A percentile compares a stretch with the other conserved stretches of the same genome.
phyloP scores from a whole-genome alignment of 1,140 invertebrate species.

The Aphis gossypii region DNA sequence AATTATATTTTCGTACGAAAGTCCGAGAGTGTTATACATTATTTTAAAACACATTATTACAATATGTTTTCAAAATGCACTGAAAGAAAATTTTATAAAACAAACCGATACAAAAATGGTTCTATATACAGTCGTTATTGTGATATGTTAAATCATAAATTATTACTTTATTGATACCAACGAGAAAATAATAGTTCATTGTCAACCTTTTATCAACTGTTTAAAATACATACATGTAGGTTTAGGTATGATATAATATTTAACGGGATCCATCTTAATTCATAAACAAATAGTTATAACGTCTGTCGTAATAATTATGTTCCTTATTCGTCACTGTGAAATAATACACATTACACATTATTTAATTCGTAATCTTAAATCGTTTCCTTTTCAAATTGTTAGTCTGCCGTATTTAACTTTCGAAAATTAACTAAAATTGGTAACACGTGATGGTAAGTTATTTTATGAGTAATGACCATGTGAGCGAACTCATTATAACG shows the following conservation, averaged over 20 bases:
- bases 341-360: not conserved
- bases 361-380: slow-evolving; percentile 14
- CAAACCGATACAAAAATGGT: not conserved
- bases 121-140: not conserved
- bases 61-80: not conserved
- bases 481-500: not conserved
- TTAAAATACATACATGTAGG: not conserved
- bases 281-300: not conserved
- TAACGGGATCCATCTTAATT: not conserved
- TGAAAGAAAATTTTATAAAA: not conserved
- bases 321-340: not conserved
- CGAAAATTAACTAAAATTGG: slow-evolving; percentile 24
- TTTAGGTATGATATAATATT: not conserved
- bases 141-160: not conserved
- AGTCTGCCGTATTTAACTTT: not conserved
- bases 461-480: not conserved
- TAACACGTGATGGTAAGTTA: not conserved
- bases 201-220: not conserved
- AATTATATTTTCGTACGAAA: not conserved
- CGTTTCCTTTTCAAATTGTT: not conserved
- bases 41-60: not conserved
- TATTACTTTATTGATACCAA: not conserved
- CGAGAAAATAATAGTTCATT: not conserved
- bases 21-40: not conserved
- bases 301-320: not conserved